Evolutionary conservation across 2,888 invertebrate genomes (phyloP).

Genomic region (Eudasyphora cyanicolor): DNA sequence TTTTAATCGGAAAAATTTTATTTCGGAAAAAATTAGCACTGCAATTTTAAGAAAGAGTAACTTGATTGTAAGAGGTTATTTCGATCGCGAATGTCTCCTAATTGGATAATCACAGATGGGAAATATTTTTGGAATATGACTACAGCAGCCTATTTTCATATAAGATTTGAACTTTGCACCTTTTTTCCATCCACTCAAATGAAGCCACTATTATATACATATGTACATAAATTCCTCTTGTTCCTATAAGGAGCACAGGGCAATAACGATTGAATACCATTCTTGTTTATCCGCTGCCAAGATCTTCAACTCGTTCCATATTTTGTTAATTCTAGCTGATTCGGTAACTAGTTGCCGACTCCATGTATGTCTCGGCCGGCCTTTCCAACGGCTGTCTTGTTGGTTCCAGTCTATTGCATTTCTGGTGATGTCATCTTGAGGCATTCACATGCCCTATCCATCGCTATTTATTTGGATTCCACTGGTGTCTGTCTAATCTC

Average conservation of each 20-base stretch:
- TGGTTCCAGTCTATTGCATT: not conserved
- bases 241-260: not conserved
- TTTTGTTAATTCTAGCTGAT: not conserved
- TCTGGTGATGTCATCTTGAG: not conserved
- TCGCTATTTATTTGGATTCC: not conserved
- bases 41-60: too few species aligned
- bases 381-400: not conserved
- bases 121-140: not conserved
- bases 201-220: too few species aligned
- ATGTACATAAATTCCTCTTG: not conserved
- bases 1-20: too few species aligned
- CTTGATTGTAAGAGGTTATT: too few species aligned
- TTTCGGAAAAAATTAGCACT: too few species aligned
- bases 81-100: too few species aligned
- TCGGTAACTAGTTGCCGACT: not conserved
- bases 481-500: not conserved
- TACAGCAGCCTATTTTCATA: not conserved
- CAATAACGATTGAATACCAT: not conserved
- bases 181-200: too few species aligned
- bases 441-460: not conserved
- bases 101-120: too few species aligned
- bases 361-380: not conserved
- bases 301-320: not conserved
- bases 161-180: too few species aligned
- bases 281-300: not conserved